Conservation (phyloP, 2,888 invertebrate species). For the Serripes groenlandicus region DNA sequence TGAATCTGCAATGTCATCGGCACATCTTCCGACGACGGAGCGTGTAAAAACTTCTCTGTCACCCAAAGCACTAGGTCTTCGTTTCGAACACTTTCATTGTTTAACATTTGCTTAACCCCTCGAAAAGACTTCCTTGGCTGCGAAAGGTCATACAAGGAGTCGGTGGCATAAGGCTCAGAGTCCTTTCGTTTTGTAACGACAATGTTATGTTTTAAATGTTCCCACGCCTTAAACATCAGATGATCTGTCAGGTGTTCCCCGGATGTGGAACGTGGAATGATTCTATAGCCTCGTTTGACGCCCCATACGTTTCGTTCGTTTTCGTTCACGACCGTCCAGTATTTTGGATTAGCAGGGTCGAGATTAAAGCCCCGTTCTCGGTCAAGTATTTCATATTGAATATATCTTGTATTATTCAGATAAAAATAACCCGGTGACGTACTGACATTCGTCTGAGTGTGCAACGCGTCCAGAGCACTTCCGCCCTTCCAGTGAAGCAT, state of each 20-base stretch:
- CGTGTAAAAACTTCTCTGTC: conserved; percentile 66
- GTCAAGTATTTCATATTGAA: conserved; percentile 57
- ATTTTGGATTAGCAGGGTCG: conserved; percentile 59
- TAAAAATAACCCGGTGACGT: conserved; percentile 54
- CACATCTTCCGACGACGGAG: conserved; percentile 70
- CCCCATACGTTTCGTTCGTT: conserved; percentile 69
- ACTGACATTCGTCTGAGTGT: conserved; percentile 46
- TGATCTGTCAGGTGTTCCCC: conserved; percentile 47
- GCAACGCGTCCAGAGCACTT: conserved; percentile 50
- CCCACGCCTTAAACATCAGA: conserved; percentile 58
- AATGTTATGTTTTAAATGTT: conserved; percentile 66
- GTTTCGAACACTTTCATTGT: conserved; percentile 62
- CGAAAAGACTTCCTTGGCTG: conserved; percentile 48
- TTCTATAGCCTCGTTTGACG: conserved; percentile 60
- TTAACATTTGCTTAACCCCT: conserved; percentile 55
- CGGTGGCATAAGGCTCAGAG: conserved; percentile 56
- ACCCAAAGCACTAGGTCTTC: conserved; percentile 71
- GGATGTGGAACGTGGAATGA: conserved; percentile 50
- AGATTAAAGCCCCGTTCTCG: conserved; percentile 58
- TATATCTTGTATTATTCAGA: conserved; percentile 67
- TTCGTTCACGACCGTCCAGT: conserved; percentile 70
- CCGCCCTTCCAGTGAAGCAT: conserved; percentile 66
- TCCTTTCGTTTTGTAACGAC: conserved; percentile 68
- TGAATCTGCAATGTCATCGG: conserved; percentile 67
- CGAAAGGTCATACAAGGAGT: conserved; percentile 63